Evolutionary conservation across 2,113 vertebrate species (phyloP).

Genomic region (Cariama cristata): DNA sequence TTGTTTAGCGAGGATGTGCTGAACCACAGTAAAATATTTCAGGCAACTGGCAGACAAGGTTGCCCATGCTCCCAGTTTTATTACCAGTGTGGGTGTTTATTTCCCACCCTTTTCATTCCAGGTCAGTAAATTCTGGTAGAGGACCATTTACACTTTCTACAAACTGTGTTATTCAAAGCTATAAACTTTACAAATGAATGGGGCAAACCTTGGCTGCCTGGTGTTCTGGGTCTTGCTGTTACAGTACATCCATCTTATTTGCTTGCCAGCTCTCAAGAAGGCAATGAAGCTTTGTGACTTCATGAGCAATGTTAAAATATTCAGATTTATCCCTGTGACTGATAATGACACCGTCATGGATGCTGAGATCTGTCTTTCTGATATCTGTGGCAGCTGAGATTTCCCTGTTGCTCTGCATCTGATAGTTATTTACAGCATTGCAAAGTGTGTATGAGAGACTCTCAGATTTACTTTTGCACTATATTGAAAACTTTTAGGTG

Average conservation of each 20-base stretch:
- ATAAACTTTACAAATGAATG: slow-evolving; percentile 57
- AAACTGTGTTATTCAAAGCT: slow-evolving; percentile 9
- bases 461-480: neutral
- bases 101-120: slow-evolving; percentile 45
- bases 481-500: neutral
- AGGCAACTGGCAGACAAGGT: neutral
- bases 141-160: slow-evolving; percentile 51
- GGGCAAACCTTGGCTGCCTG: slow-evolving; percentile 17
- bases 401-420: neutral
- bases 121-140: slow-evolving; percentile 58
- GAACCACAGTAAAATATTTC: slow-evolving; percentile 39
- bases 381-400: neutral
- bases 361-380: neutral
- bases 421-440: neutral
- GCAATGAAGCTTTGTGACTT: slow-evolving; percentile 22
- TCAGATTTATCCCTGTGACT: neutral
- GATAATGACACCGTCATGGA: neutral
- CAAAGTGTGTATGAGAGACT: neutral
- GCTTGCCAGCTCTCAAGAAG: slow-evolving; percentile 18
- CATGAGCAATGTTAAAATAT: slow-evolving; percentile 45
- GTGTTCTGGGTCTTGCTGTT: neutral
- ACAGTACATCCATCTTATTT: slow-evolving; percentile 40
- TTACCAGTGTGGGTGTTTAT: slow-evolving; percentile 42
- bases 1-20: neutral
- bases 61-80: slow-evolving; percentile 39